phyloP scores from a whole-genome alignment of 2,113 vertebrate species.

The Geococcyx californianus region DNA sequence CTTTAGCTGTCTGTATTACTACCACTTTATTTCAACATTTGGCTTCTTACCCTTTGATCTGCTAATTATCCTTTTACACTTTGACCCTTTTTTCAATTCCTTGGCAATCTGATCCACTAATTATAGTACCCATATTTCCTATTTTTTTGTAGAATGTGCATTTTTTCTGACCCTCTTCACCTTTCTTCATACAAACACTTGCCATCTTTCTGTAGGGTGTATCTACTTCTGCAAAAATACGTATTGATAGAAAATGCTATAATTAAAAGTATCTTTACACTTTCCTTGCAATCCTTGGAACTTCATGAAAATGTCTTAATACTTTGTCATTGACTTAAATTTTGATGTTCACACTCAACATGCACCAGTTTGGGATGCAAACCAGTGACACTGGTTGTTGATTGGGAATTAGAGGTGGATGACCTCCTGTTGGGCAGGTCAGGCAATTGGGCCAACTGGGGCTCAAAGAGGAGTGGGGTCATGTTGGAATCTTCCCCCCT shows the following conservation, averaged over 20 bases:
- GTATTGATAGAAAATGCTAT: not conserved
- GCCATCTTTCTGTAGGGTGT: not conserved
- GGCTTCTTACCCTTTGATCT: constrained; percentile 57
- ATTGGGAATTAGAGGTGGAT: not conserved
- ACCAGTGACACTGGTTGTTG: not conserved
- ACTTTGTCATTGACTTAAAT: not conserved
- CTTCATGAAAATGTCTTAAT: not conserved
- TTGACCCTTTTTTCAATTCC: constrained; percentile 41
- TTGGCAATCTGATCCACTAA: constrained; percentile 57
- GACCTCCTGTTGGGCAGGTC: not conserved
- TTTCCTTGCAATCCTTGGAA: not conserved
- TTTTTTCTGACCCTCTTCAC: constrained; percentile 12
- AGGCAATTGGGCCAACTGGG: no score
- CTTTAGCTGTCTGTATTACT: constrained; percentile 27
- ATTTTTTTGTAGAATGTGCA: not conserved
- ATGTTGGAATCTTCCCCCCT: not conserved
- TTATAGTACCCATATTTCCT: not conserved
- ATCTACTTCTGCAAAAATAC: not conserved
- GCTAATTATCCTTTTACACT: constrained; percentile 54
- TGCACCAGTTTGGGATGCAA: not conserved
- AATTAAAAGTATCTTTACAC: constrained; percentile 1
- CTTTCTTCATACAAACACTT: not conserved
- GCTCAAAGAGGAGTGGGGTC: not conserved
- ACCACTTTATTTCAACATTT: constrained; percentile 27
- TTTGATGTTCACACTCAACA: not conserved